phyloP scores from a whole-genome alignment of 2,113 vertebrate species.

The Zonotrichia leucophrys region DNA sequence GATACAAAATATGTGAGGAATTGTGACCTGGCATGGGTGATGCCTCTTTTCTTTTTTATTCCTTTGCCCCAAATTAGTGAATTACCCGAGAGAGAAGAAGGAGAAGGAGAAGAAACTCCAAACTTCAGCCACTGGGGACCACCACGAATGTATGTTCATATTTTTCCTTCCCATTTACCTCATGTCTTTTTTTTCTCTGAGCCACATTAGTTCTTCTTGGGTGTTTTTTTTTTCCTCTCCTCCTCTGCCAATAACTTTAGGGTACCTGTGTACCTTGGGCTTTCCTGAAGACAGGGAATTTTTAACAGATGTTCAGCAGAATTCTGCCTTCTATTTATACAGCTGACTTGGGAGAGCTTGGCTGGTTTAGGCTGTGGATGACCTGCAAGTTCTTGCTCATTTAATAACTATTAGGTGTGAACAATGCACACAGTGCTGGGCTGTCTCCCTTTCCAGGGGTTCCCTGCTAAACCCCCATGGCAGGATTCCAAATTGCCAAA shows the following conservation, averaged over 20 bases:
- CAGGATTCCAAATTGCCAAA: background rate
- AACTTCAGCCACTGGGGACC: conserved; percentile 95
- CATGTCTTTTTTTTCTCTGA: background rate
- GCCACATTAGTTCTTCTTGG: background rate
- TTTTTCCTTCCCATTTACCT: background rate
- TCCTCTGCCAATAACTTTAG: conserved; percentile 2
- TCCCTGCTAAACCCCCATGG: background rate
- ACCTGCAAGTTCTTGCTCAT: conserved; percentile 32
- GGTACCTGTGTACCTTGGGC: conserved; percentile 6
- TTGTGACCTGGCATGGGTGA: background rate
- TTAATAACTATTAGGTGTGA: conserved; percentile 50
- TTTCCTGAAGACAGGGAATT: conserved; percentile 30
- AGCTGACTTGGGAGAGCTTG: conserved; percentile 34
- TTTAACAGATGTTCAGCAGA: conserved; percentile 44
- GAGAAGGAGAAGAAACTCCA: conserved; percentile 96
- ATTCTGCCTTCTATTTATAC: conserved; percentile 35
- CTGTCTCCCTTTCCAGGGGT: background rate
- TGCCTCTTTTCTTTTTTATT: conserved; percentile 2
- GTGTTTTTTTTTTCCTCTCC: background rate
- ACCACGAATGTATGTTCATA: conserved; percentile 81
- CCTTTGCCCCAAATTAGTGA: conserved; percentile 75
- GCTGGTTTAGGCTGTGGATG: background rate
- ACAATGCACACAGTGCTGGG: background rate
- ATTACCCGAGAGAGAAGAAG: conserved; percentile 92
- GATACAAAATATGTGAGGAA: conserved; percentile 19